phyloP scores from a whole-genome alignment of 2,113 vertebrate species.

The rabbit (Oryctolagus cuniculus) region DNA sequence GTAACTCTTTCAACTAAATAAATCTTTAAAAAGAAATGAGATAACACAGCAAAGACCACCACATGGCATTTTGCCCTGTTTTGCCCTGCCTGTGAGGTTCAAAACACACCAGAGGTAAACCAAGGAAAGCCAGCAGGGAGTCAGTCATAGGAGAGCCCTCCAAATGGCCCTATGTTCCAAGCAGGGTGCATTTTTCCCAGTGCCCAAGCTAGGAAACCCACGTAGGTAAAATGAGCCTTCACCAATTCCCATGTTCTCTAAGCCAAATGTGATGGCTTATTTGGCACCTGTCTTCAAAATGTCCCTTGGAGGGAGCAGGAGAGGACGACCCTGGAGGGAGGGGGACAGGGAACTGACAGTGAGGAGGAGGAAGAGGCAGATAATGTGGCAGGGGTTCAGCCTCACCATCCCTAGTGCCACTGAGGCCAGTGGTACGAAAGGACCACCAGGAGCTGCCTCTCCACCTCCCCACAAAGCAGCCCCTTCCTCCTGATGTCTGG shows the following conservation, averaged over 20 bases:
- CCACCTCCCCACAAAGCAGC: rapidly evolving
- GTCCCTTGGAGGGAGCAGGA: not conserved
- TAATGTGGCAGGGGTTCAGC: rapidly evolving
- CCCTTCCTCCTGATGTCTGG: no score
- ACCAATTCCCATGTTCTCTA: not conserved
- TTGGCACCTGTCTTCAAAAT: not conserved
- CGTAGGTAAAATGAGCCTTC: no score
- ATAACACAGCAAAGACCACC: not conserved
- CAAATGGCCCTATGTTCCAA: not conserved
- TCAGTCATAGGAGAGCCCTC: not conserved
- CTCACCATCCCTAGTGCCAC: rapidly evolving
- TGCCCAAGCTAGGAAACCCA: not conserved
- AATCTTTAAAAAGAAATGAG: no score
- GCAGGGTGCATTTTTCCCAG: not conserved
- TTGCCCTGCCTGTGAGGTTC: not conserved
- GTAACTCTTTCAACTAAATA: no score
- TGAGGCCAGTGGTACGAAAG: not conserved
- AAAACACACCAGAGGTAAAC: not conserved
- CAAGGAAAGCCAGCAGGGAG: not conserved
- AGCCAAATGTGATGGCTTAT: no score
- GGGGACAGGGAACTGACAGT: not conserved
- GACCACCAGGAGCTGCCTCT: not conserved
- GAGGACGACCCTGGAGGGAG: not conserved
- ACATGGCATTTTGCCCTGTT: not conserved
- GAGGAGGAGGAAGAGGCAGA: no score